phyloP scores from a whole-genome alignment of 2,113 vertebrate species.

The Platysternon megacephalum region DNA sequence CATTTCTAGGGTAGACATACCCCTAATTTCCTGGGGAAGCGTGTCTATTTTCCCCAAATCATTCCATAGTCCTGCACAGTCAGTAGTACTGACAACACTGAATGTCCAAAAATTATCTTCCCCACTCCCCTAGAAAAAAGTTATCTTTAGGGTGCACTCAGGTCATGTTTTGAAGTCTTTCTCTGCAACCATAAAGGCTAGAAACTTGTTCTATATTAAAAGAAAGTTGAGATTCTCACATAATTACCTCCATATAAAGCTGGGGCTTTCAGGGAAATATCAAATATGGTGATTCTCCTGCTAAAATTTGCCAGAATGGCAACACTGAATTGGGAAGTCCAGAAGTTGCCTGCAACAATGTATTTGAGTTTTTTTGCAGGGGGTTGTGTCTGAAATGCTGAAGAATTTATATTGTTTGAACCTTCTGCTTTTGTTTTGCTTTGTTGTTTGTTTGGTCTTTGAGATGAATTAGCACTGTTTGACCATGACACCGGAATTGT shows the following conservation, averaged over 20 bases:
- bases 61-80: rapidly evolving
- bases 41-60: background rate
- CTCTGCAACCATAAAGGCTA: background rate
- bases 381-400: background rate
- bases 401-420: background rate
- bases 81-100: background rate
- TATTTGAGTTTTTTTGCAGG: background rate
- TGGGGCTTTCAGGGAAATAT: background rate
- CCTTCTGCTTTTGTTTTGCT: background rate
- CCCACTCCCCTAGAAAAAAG: background rate
- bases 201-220: background rate
- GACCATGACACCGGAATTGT: background rate
- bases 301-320: background rate
- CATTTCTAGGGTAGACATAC: too few relatives aligned
- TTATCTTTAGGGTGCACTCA: too few relatives aligned
- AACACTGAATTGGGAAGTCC: background rate
- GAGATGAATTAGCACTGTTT: background rate
- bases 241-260: background rate
- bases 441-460: background rate
- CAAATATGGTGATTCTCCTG: background rate
- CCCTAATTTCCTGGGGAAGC: background rate
- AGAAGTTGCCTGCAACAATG: background rate
- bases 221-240: background rate
- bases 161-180: too few relatives aligned
- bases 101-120: background rate